These are phyloP conservation scores for Microtus richardsoni DNA, from an alignment of 2,113 vertebrate genomes.

Conservation along the genomic window DNA sequence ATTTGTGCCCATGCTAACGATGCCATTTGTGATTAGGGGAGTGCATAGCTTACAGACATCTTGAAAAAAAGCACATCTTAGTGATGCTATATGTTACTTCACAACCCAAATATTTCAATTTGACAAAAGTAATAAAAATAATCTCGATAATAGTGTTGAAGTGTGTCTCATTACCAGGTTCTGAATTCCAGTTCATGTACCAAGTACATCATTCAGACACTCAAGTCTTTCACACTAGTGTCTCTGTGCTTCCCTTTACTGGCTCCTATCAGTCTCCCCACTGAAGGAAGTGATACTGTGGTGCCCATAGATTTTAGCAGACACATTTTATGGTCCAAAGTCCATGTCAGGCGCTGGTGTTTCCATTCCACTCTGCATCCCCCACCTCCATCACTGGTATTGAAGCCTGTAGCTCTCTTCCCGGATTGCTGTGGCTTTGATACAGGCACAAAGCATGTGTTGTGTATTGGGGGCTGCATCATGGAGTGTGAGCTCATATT, in stretches of 20 bases:
- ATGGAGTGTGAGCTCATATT: neutral
- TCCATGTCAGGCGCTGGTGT: neutral
- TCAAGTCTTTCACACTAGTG: neutral
- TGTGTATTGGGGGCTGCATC: neutral
- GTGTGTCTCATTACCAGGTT: neutral
- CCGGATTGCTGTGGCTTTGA: neutral
- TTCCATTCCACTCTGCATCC: neutral
- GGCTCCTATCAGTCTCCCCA: neutral
- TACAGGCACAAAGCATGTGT: neutral
- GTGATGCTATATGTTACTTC: neutral
- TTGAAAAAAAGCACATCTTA: neutral
- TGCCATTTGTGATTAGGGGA: neutral
- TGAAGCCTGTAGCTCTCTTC: neutral
- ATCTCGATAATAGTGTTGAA: constrained; percentile 27
- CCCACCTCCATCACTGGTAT: neutral
- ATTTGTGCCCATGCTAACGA: neutral
- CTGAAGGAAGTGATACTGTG: neutral
- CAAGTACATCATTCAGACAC: neutral
- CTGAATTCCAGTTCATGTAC: neutral
- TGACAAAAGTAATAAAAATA: neutral
- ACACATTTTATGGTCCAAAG: neutral
- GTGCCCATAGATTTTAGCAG: neutral
- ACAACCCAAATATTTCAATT: neutral
- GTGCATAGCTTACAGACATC: neutral
- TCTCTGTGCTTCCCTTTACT: neutral